Conservation (phyloP, 2,113 vertebrate species). For the Nesospiza acunhae region DNA sequence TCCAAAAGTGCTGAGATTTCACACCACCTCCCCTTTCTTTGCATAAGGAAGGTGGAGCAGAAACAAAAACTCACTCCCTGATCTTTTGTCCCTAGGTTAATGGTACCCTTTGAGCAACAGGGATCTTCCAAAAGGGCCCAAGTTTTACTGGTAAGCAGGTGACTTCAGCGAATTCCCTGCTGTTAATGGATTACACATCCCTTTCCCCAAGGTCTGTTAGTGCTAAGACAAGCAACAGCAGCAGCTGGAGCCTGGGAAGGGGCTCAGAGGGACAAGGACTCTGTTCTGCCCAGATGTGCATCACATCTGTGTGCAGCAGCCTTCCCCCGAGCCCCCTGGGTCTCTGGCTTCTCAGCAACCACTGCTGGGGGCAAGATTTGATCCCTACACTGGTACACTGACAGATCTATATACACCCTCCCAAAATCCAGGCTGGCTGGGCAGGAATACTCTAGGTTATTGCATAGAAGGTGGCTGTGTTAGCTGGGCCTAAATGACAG, state of each 20-base stretch:
- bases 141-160: background rate
- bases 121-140: background rate
- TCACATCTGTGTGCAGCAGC: background rate
- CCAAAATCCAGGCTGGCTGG: background rate
- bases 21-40: background rate
- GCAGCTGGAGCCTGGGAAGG: background rate
- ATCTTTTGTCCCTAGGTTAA: background rate
- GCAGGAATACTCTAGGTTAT: constrained; percentile 63
- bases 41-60: background rate
- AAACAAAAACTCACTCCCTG: background rate
- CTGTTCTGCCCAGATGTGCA: background rate
- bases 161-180: background rate
- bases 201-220: background rate
- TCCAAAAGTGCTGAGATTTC: background rate
- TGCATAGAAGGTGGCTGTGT: constrained; percentile 67
- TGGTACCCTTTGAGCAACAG: constrained; percentile 1
- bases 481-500: constrained; percentile 70
- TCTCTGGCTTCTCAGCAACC: background rate
- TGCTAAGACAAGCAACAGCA: background rate
- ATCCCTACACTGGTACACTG: background rate
- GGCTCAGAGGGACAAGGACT: background rate
- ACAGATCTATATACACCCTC: background rate
- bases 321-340: background rate
- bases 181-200: background rate
- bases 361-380: background rate